These are phyloP conservation scores for Uropetala carovei DNA, from an alignment of 2,888 invertebrate species.

Conservation along the genomic window DNA sequence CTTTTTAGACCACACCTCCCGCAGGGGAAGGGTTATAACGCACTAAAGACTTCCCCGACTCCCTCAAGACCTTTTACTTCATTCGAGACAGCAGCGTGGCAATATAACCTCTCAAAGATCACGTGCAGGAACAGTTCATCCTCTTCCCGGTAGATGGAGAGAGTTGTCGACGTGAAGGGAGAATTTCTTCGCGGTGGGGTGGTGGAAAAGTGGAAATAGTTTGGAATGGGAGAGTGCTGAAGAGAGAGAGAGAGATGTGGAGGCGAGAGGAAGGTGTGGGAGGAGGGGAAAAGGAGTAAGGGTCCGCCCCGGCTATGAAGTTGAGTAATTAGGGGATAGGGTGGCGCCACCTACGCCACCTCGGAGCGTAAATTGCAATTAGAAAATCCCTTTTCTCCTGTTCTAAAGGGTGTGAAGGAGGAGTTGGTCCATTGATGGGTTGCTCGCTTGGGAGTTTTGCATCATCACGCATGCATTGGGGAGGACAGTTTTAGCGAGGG, in stretches of 20 bases:
- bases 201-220: not conserved
- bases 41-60: not conserved
- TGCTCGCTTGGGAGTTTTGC: not conserved
- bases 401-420: not conserved
- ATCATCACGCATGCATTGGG: not conserved
- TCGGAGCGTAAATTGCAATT: conserved; percentile 22
- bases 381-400: not conserved
- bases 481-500: not conserved
- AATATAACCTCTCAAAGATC: not conserved
- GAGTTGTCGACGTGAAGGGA: not conserved
- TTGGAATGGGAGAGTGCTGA: too few relatives aligned
- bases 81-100: not conserved
- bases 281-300: too few relatives aligned
- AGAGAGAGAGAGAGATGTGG: too few relatives aligned
- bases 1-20: too few relatives aligned
- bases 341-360: not conserved
- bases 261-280: too few relatives aligned
- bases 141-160: not conserved
- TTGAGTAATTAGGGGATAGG: conserved; percentile 25
- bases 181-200: not conserved
- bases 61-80: not conserved
- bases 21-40: not conserved
- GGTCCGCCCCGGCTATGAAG: not conserved
- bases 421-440: not conserved
- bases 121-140: not conserved